Conservation (phyloP, 2,888 invertebrate species). For the Ectemnius lituratus region DNA sequence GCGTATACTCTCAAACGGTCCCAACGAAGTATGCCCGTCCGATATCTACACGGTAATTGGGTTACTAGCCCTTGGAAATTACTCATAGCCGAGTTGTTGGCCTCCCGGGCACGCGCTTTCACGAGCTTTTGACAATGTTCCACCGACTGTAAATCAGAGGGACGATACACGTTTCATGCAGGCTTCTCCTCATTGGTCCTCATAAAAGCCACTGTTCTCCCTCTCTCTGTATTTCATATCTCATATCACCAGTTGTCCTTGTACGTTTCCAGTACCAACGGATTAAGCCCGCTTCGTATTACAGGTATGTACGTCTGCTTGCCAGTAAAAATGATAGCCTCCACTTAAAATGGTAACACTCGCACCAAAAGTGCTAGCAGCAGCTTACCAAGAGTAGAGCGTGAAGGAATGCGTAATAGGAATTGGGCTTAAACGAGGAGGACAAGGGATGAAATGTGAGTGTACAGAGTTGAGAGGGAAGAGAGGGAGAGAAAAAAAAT, state of each 20-base stretch:
- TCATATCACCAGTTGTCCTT: background rate
- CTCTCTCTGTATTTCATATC: too few relatives aligned
- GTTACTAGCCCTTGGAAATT: background rate
- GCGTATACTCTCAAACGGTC: too few relatives aligned
- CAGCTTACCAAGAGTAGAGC: too few relatives aligned
- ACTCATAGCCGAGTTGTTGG: too few relatives aligned
- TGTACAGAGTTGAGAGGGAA: background rate
- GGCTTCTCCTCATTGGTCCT: too few relatives aligned
- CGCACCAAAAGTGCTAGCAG: too few relatives aligned
- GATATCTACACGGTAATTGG: background rate
- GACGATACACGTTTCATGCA: background rate
- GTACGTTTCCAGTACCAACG: background rate
- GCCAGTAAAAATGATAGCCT: too few relatives aligned
- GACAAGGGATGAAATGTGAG: background rate
- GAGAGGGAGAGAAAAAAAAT: background rate
- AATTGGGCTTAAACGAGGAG: background rate
- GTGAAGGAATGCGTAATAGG: background rate
- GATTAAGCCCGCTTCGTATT: background rate
- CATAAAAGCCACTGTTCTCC: too few relatives aligned
- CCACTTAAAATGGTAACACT: too few relatives aligned
- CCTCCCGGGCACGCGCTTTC: too few relatives aligned
- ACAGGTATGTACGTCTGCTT: too few relatives aligned
- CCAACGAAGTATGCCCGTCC: too few relatives aligned
- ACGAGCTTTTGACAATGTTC: constrained; percentile 1
- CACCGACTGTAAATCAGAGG: background rate